Percentiles rank a stretch among this genome's conserved stretches.
phyloP scores from a whole-genome alignment of 1,140 invertebrate genomes.

The Drosophila auraria region DNA sequence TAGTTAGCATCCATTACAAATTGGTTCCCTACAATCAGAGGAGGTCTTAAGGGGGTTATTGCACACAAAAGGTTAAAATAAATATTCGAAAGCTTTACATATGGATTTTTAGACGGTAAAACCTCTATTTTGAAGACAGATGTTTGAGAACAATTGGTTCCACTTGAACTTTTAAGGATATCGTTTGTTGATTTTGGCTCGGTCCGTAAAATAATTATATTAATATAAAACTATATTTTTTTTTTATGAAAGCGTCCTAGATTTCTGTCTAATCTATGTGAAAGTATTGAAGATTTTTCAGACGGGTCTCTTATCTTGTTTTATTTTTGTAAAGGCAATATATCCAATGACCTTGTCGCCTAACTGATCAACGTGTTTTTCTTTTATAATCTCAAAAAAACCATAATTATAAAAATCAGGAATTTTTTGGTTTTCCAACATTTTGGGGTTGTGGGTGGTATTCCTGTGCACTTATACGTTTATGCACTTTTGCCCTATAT shows the following conservation, averaged over 20 bases:
- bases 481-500: neutral
- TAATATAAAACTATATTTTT: neutral
- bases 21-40: constrained; percentile 7
- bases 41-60: neutral
- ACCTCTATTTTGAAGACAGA: no score
- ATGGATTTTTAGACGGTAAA: no score
- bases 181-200: neutral
- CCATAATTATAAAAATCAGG: constrained; percentile 11
- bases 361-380: no score
- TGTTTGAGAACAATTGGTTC: no score
- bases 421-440: constrained; percentile 81
- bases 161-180: no score
- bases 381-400: no score
- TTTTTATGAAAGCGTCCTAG: neutral
- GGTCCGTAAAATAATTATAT: neutral
- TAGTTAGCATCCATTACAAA: constrained; percentile 30
- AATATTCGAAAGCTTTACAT: no score
- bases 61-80: neutral
- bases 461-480: constrained; percentile 53
- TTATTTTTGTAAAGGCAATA: constrained; percentile 11
- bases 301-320: constrained; percentile 15
- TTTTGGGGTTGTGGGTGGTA: constrained; percentile 78
- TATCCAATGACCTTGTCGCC: constrained; percentile 10
- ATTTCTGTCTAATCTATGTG: neutral
- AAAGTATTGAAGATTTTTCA: neutral